Percentiles rank a stretch among this genome's conserved stretches.
These are phyloP conservation scores for Vollenhovia emeryi DNA, from an alignment of 1,140 invertebrate species.

Conservation along the genomic window DNA sequence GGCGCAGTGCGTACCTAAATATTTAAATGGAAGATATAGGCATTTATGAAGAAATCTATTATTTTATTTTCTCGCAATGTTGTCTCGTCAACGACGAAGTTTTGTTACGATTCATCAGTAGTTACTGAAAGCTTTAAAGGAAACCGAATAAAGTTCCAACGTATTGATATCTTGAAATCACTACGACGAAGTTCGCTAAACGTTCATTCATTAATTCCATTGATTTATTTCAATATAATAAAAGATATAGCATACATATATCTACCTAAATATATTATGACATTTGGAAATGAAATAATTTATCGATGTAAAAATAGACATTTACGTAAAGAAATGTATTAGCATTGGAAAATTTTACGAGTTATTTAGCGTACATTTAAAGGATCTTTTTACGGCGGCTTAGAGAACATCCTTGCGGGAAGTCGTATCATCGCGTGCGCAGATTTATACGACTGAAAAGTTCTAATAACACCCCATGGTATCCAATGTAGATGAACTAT, in stretches of 20 bases:
- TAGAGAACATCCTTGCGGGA: neutral
- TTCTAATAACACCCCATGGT: constrained; percentile 60
- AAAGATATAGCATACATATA: neutral
- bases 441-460: constrained; percentile 61
- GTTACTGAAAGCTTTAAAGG: constrained; percentile 21
- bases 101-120: constrained; percentile 26
- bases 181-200: neutral
- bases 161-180: neutral
- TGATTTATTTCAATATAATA: neutral
- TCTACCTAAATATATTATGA: neutral
- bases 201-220: neutral
- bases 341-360: neutral
- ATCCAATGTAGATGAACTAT: constrained; percentile 61
- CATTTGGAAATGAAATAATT: neutral
- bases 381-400: neutral
- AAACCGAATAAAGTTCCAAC: neutral
- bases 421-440: constrained; percentile 5
- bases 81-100: constrained; percentile 39
- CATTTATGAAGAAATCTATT: neutral
- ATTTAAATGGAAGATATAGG: neutral
- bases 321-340: constrained; percentile 1
- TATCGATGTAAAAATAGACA: neutral
- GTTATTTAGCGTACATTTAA: neutral
- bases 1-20: too few relatives aligned
- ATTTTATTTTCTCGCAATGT: constrained; percentile 32